A percentile compares a stretch with the other conserved stretches of the same genome.
These are phyloP conservation scores for Trinorchestia longiramus DNA, from an alignment of 1,140 invertebrate species.

Conservation along the genomic window DNA sequence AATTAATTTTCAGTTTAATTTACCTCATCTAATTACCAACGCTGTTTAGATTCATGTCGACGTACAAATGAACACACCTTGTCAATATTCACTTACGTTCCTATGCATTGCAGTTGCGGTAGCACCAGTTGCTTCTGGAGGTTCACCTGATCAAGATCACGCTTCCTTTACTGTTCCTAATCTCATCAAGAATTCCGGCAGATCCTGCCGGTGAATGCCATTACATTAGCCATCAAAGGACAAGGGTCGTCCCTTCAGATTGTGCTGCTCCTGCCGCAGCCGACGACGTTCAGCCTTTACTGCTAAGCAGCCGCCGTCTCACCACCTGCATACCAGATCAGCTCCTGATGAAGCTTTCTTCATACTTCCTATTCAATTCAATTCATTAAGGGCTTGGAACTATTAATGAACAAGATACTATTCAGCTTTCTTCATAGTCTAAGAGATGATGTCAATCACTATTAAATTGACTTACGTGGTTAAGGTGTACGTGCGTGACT, in stretches of 20 bases:
- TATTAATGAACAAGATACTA: neutral
- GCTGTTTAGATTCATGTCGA: too few relatives aligned
- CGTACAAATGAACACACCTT: neutral
- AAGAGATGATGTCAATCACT: too few relatives aligned
- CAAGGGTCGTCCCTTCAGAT: slow-evolving; percentile 21
- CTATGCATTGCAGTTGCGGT: neutral
- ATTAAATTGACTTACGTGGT: too few relatives aligned
- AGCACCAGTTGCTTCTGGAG: neutral
- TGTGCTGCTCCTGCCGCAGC: neutral
- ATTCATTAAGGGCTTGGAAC: neutral
- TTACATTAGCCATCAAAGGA: slow-evolving; percentile 49
- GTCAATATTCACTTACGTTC: neutral
- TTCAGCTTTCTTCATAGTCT: neutral
- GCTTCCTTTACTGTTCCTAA: slow-evolving; percentile 41
- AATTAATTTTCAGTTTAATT: too few relatives aligned
- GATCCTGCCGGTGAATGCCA: slow-evolving; percentile 44
- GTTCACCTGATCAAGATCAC: neutral
- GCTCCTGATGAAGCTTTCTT: neutral
- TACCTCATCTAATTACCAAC: too few relatives aligned
- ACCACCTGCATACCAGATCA: neutral
- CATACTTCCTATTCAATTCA: neutral
- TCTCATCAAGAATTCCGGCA: slow-evolving; percentile 21
- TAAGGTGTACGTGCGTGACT: too few relatives aligned
- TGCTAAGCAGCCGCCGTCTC: slow-evolving; percentile 15
- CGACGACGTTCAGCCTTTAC: neutral